These are phyloP conservation scores for Venustoraphidia nigricollis DNA, from an alignment of 2,888 invertebrate genomes.

Conservation along the genomic window DNA sequence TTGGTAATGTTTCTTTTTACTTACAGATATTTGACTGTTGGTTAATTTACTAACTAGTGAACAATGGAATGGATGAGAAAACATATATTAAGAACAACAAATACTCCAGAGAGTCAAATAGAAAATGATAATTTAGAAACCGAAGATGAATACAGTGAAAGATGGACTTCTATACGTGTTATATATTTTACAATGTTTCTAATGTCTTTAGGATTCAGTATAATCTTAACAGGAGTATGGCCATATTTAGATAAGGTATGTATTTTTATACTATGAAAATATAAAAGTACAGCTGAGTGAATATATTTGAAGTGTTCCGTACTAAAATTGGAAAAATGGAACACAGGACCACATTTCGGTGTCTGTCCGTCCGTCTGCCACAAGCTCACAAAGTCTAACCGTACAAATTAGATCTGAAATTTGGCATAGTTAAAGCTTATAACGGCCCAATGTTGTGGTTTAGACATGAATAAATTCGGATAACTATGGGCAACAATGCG, in stretches of 20 bases:
- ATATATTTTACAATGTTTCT: slow-evolving; percentile 84
- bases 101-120: not conserved
- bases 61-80: slow-evolving; percentile 7
- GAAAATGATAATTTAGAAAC: slow-evolving; percentile 45
- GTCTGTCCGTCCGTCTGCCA: too few species aligned
- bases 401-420: too few species aligned
- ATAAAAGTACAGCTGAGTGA: not conserved
- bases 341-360: too few species aligned
- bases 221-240: slow-evolving; percentile 77
- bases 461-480: too few species aligned
- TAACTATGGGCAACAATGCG: too few species aligned
- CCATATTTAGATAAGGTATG: slow-evolving; percentile 72
- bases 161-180: slow-evolving; percentile 66
- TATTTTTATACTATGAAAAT: slow-evolving; percentile 1
- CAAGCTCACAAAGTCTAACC: too few species aligned
- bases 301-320: too few species aligned
- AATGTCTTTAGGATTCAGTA: slow-evolving; percentile 78
- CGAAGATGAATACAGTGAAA: slow-evolving; percentile 42
- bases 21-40: too few species aligned
- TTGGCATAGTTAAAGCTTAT: too few species aligned
- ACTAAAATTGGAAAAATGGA: too few species aligned
- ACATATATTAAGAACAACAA: slow-evolving; percentile 3
- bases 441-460: too few species aligned
- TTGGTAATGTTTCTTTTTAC: too few species aligned
- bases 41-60: not conserved